Percentiles rank a stretch among this genome's conserved stretches.
Conservation (phyloP, 2,797 vertebrate species). For the Spatula versicolor region DNA sequence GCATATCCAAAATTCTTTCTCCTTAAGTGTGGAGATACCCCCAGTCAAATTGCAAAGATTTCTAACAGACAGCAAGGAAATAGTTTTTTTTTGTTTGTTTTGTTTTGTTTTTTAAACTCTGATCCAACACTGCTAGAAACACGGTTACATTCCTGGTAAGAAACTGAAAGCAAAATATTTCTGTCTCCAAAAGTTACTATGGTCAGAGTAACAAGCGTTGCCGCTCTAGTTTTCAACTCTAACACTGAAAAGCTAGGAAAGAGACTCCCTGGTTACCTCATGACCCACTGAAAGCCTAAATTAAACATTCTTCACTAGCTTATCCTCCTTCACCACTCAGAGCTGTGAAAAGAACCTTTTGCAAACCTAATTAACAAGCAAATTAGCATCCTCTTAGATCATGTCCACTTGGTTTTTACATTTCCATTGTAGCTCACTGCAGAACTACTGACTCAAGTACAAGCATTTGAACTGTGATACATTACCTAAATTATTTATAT, state of each 20-base stretch:
- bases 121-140: background rate
- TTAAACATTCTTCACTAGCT: background rate
- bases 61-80: background rate
- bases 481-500: background rate
- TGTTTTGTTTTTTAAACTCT: background rate
- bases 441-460: slow-evolving; percentile 6
- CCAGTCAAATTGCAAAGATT: background rate
- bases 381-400: slow-evolving; percentile 24
- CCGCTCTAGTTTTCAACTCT: background rate
- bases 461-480: background rate
- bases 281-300: slow-evolving; percentile 26
- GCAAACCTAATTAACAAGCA: slow-evolving; percentile 45
- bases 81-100: background rate
- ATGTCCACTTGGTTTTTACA: slow-evolving; percentile 5
- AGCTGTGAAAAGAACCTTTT: slow-evolving; percentile 29
- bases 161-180: background rate
- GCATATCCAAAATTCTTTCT: background rate
- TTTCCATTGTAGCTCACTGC: background rate
- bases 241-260: background rate
- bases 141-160: background rate
- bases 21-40: background rate
- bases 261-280: background rate
- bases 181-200: background rate
- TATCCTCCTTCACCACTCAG: background rate
- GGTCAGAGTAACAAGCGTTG: background rate